Base-by-base conservation (phyloP, 2,797 vertebrate genomes). In the Mus spretus region DNA sequence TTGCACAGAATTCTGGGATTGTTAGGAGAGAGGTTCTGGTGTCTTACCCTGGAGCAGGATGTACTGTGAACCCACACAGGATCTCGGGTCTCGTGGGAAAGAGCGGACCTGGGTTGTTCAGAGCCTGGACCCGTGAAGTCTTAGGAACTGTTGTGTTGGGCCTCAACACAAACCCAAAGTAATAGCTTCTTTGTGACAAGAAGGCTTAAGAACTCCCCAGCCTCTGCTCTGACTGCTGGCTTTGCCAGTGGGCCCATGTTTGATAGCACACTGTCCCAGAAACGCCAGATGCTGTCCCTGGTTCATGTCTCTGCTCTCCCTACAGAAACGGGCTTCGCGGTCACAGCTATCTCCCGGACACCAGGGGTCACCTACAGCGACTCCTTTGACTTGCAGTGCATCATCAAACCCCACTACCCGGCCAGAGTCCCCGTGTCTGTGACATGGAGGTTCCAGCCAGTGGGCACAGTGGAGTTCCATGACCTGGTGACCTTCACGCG, bases 401-500 rank as follows among this genome's bases (percentile, higher is more conserved):
- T 99, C 98, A 99, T 99, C 97, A 99, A 99, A 96, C 99, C 99
- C 0, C 99, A 99, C 26, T 99, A 99, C 95, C 99, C 99, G 0
- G 98, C 99, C 0, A 99, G 99, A 9, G 99, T 99, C 12, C 99
- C 99, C 0, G 99, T 99, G 50, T 99, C 99, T 0, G 99, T 99
- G 97, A 99, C 99, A 0, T 99, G 99, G 99, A 99, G 99, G 50
- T 99, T 99, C 98, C 99, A 99, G 98, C 99, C 99, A 0, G 98
- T 99, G 0, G 98, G 98, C 90, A 97, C 98, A 0, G 97, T 98
- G 0, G 99, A 99, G 93, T 99, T 99, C 98, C 99, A 99, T 0
- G 99, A 99, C 96, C 98, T 99, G 98, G 99, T 99, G 97, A 99
- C 99, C 6, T 99, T 99, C 98, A 99, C 99, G 0, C 99, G 99